Evolutionary conservation across 2,797 vertebrate species (phyloP).

Genomic region (Syndactyla subalaris): DNA sequence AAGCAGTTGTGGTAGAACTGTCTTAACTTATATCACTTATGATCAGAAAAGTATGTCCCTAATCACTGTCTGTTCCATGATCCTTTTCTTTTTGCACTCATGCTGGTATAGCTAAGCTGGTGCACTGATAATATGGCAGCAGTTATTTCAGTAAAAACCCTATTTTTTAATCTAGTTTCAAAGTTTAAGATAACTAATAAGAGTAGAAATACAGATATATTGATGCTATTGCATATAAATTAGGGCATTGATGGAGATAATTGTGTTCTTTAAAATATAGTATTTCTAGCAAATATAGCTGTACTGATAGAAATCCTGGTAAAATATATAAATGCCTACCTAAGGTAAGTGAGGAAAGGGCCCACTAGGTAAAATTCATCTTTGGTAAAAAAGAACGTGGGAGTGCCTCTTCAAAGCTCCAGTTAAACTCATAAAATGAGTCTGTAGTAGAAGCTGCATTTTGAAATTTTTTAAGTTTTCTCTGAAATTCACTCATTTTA

Average conservation of each 20-base stretch:
- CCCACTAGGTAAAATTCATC: background rate
- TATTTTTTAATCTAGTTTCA: background rate
- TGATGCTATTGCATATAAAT: background rate
- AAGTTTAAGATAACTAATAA: background rate
- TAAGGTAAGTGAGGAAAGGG: background rate
- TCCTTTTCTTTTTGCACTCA: background rate
- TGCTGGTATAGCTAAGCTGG: background rate
- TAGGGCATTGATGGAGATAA: background rate
- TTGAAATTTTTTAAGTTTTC: background rate
- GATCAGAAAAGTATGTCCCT: background rate
- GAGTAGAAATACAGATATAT: background rate
- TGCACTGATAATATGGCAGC: background rate
- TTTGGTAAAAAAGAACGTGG: background rate
- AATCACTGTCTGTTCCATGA: background rate
- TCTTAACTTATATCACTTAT: background rate
- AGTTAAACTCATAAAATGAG: background rate
- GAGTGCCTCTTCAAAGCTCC: background rate
- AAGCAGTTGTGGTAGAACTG: background rate
- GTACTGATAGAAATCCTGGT: background rate
- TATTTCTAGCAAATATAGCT: background rate
- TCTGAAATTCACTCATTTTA: background rate
- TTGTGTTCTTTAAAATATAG: background rate
- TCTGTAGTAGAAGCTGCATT: background rate
- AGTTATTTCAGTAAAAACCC: background rate
- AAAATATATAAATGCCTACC: background rate